Conservation (phyloP, 2,888 invertebrate genomes). For the Drosophila flavopinicola region DNA sequence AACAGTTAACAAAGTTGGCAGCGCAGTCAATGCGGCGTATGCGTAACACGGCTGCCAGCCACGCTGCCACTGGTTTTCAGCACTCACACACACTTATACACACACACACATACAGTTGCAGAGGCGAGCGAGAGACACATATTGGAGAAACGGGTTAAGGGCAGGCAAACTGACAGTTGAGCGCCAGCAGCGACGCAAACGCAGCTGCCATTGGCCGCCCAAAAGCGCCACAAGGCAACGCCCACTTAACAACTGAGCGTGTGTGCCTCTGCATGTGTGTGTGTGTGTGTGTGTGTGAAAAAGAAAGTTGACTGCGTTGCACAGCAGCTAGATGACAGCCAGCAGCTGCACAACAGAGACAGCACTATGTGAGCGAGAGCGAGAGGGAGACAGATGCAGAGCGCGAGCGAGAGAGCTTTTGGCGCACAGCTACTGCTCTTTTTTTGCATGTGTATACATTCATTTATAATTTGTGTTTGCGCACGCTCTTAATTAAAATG, state of each 20-base stretch:
- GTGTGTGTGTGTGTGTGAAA: slow-evolving; percentile 42
- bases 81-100: slow-evolving; percentile 30
- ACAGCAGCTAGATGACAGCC: slow-evolving; percentile 49
- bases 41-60: slow-evolving; percentile 80
- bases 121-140: slow-evolving; percentile 15
- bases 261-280: slow-evolving; percentile 17
- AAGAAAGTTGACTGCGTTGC: slow-evolving; percentile 65
- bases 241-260: slow-evolving; percentile 56
- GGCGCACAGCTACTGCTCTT: slow-evolving; percentile 32
- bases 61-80: slow-evolving; percentile 77
- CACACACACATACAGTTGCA: slow-evolving; percentile 14
- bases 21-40: slow-evolving; percentile 64
- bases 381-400: too few species aligned
- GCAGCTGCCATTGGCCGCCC: slow-evolving; percentile 64
- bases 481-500: slow-evolving; percentile 50
- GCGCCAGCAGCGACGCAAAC: slow-evolving; percentile 60
- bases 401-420: slow-evolving; percentile 27
- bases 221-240: slow-evolving; percentile 73
- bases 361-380: slow-evolving; percentile 13
- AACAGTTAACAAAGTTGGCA: slow-evolving; percentile 60
- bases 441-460: slow-evolving; percentile 17
- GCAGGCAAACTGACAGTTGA: slow-evolving; percentile 65
- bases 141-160: slow-evolving; percentile 71
- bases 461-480: slow-evolving; percentile 24
- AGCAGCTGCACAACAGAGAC: slow-evolving; percentile 36